Base-by-base conservation (phyloP, 2,797 vertebrate species). In the Vespertilio murinus region DNA sequence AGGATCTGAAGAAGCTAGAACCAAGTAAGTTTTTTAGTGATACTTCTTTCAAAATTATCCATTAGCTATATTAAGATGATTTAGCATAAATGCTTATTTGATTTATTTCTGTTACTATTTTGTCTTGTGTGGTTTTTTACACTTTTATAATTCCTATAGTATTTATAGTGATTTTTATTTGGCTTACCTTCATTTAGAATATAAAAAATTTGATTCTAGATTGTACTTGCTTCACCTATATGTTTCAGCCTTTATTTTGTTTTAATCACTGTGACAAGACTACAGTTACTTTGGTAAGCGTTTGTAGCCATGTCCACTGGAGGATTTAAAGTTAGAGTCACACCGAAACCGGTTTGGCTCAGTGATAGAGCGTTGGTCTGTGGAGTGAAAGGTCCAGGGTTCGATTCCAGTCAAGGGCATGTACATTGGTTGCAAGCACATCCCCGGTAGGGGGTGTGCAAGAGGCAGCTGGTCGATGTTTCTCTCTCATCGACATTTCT, bases 1-100 rank as follows among this genome's bases (percentile, higher is more conserved):
- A 99, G 98, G 99, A 99, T 95, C 98, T 99, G 97, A 99, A 99
- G 98, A 99, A 99, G 98, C 97, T 99, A 98, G 99, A 99, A 98
- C 99, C 98, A 98, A 99, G 99, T 99, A 98, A 98, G 99, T 99
- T 94, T 38, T 93, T 83, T 33, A 70, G 77, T 90, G 65, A 22
- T 67, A 35, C 13, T 86, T 8, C 25, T 84, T 92, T 93, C 79
- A 42, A 79, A 89, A 88, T 65, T 35, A 88, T 40, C 70, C 87
- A 8, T 35, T 92, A 59, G 35, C 23, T 4, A 38, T 47, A 23
- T n/a, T 71, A 77, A 87, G 25, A 49, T 64, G 61, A 40, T 79
- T 61, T 86, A 65, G 59, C 69, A 64, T 56, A 59, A 30, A 20
- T 82, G 22, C 1, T 59, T 1, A 22, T 67, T 86, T 42, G 22